phyloP scores from a whole-genome alignment of 1,140 invertebrate species.

The Antheraea pernyi region DNA sequence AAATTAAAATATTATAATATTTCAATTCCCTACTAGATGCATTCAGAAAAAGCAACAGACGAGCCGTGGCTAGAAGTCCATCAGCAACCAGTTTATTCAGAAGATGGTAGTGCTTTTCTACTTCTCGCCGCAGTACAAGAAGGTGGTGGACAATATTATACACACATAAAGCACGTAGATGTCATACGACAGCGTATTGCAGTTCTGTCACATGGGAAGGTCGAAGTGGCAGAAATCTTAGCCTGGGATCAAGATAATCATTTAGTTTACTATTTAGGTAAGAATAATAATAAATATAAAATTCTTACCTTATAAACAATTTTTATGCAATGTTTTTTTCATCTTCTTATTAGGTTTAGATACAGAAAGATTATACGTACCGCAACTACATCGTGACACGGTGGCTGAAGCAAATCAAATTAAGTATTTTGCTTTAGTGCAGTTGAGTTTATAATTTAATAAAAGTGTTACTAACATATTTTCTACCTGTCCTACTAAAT shows the following conservation, averaged over 20 bases:
- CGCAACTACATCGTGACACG: conserved; percentile 60
- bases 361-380: conserved; percentile 52
- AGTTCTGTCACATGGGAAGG: conserved; percentile 91
- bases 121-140: conserved; percentile 90
- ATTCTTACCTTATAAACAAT: background rate
- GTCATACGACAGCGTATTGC: conserved; percentile 90
- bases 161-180: conserved; percentile 93
- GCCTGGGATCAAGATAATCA: conserved; percentile 92
- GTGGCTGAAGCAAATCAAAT: conserved; percentile 66
- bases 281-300: conserved; percentile 16
- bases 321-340: conserved; percentile 18
- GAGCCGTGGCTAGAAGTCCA: conserved; percentile 92
- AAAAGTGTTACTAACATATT: background rate
- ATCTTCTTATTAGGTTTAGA: conserved; percentile 62
- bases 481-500: background rate
- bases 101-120: conserved; percentile 91
- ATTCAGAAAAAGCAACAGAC: conserved; percentile 88
- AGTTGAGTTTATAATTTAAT: conserved; percentile 48
- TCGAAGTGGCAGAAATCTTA: conserved; percentile 90
- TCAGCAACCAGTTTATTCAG: conserved; percentile 90
- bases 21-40: conserved; percentile 79
- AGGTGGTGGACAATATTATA: conserved; percentile 89
- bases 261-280: conserved; percentile 90
- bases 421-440: conserved; percentile 70
- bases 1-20: conserved; percentile 4